Evolutionary conservation across 2,113 vertebrate genomes (phyloP), one percentile per base, ranked within the genome.

Genomic region (Meriones unguiculatus): DNA sequence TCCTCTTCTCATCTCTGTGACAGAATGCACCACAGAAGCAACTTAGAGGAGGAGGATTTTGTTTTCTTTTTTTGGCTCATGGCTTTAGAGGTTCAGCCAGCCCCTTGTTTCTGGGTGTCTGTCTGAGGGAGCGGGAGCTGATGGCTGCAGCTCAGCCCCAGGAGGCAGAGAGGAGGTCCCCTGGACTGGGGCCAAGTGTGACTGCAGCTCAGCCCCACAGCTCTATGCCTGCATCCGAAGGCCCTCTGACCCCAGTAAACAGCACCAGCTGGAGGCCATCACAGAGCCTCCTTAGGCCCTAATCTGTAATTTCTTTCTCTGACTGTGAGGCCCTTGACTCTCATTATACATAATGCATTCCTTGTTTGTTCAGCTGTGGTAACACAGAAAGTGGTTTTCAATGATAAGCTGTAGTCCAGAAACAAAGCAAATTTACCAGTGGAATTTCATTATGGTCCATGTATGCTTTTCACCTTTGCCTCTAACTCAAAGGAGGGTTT

Each of bases 401-500:
- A 35, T 87, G 41, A 6, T 91, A 59, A 41, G n/a, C 30, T 32
- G 28, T 30, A 78, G 2, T 5, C 22, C 69, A 62, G 75, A 72
- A 67, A 67, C 28, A 65, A 82, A 87, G n/a, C 50, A 91, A 65
- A 95, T 8, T 67, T 72, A 72, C 70, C 54, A 73, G n/a, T 2
- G 76, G 67, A 89, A n/a, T 13, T 20, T 24, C 15, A n/a, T 14
- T 62, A 38, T 35, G 59, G 15, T 0, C 1, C 10, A 15, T 10
- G 32, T n/a, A 17, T 72, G 54, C 22, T 46, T 93, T n/a, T 11
- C 62, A 50, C 10, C 35, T 54, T 67, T 50, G 7, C 4, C 5
- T 69, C 89, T 57, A 32, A 20, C 62, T 69, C n/a, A 32, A 72
- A 62, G 59, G 1, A 57, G 20, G 32, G 12, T 41, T 57, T 85